Evolutionary conservation across 2,113 vertebrate species (phyloP).

Genomic region (Phaethon lepturus): DNA sequence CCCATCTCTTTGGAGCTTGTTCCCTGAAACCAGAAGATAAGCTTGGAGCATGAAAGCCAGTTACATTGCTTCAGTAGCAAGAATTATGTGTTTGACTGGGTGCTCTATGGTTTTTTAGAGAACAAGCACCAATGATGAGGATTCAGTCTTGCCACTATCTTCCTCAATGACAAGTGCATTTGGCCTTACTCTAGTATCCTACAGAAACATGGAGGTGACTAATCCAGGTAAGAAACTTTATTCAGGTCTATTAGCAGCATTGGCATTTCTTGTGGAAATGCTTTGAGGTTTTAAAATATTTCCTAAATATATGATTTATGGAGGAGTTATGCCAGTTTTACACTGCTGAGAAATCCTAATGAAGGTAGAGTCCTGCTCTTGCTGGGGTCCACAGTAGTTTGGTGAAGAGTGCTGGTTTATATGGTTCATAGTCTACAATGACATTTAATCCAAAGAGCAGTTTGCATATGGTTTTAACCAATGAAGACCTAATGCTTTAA

Average conservation of each 20-base stretch:
- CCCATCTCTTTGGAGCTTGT: background rate
- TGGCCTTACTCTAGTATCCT: background rate
- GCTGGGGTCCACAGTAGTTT: background rate
- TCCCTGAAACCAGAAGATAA: background rate
- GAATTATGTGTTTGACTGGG: background rate
- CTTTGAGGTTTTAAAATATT: background rate
- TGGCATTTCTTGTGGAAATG: background rate
- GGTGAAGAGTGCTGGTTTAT: background rate
- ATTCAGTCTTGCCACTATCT: background rate
- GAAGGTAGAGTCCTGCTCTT: background rate
- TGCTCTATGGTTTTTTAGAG: background rate
- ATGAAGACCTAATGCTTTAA: background rate
- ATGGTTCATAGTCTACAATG: background rate
- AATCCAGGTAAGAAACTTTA: background rate
- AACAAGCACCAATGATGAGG: rapidly evolving
- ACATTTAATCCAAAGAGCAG: background rate
- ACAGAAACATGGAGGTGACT: background rate
- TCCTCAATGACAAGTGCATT: background rate
- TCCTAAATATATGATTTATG: background rate
- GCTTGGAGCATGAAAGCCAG: background rate
- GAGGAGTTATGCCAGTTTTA: background rate
- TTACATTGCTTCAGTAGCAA: background rate
- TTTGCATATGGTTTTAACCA: background rate
- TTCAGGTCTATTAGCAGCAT: background rate
- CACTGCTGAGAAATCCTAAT: background rate